Percentiles rank a stretch among this genome's conserved stretches.
Evolutionary conservation across 2,113 vertebrate genomes (phyloP).

Genomic region (Mellivora capensis): DNA sequence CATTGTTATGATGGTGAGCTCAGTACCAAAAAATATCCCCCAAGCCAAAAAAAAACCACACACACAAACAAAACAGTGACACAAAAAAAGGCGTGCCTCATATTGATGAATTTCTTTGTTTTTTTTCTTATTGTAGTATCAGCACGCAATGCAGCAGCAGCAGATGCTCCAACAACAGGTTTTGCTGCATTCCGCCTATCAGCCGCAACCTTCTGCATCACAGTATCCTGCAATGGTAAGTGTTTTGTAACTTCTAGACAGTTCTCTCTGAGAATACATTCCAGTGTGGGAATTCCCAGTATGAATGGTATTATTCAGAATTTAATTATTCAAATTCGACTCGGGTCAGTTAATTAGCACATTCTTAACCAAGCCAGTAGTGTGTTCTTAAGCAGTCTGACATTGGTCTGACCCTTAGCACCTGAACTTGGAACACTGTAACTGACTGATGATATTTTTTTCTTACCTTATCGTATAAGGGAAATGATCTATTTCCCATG

Average conservation of each 20-base stretch:
- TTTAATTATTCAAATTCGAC: background rate
- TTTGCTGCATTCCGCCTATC: slow-evolving; percentile 90
- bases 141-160: slow-evolving; percentile 91
- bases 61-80: background rate
- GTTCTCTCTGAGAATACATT: background rate
- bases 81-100: background rate
- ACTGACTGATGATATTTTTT: background rate
- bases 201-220: slow-evolving; percentile 83
- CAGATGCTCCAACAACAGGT: slow-evolving; percentile 91
- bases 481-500: background rate
- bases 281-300: background rate
- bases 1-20: background rate
- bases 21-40: background rate
- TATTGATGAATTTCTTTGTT: background rate
- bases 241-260: background rate
- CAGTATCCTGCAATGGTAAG: slow-evolving; percentile 91
- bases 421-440: background rate
- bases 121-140: slow-evolving; percentile 83
- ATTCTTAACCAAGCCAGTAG: background rate
- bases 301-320: background rate
- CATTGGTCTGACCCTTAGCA: background rate
- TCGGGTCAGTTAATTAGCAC: background rate
- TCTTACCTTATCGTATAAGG: background rate
- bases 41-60: background rate
- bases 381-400: background rate